Evolutionary conservation across 2,113 vertebrate genomes (phyloP), one percentile per base, ranked within the genome.

Genomic region (Catharus fuscescens): DNA sequence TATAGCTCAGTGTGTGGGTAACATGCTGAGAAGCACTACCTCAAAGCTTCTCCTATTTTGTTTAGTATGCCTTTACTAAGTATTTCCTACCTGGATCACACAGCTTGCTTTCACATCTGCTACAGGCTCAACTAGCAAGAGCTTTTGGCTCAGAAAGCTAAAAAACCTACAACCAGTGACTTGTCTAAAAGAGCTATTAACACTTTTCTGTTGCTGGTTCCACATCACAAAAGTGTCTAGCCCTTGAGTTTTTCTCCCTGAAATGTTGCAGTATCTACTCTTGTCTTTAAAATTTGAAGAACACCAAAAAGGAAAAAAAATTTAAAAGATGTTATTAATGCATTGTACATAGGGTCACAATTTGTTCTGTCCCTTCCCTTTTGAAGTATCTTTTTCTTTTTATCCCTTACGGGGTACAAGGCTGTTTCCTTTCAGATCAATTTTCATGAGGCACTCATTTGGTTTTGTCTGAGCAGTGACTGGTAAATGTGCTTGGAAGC

Each of bases 221-320:
- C 0, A 0, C 32, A 65, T 28, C 20, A 81, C 0, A 32, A 32
- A 79, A 53, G 2, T 5, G 3, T 24, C 38, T 45, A 81, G 40
- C 18, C 4, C 20, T 76, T 36, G 66, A n/a, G 16, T 1, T 88
- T 88, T 88, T 44, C 40, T 40, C 28, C 11, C 65, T 62, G 32
- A 83, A 83, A 50, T 53, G 12, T 29, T 60, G 15, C 23, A 16
- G 8, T 26, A 17, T 64, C 69, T 52, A 56, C 60, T 44, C 36
- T 36, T 85, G 44, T n/a, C 38, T 64, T 52, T 76, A 61, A 42
- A 56, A 85, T 56, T 8, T 70, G 42, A 91, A 72, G 8, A 59
- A 85, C 15, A 80, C 4, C 3, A 67, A 78, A 73, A 73, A 61
- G 1, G 38, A 19, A 10, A 26, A 9, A 19, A 64, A 21, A 44